Base-by-base conservation (phyloP, 2,888 invertebrate genomes). In the Sphaerophoria taeniata region DNA sequence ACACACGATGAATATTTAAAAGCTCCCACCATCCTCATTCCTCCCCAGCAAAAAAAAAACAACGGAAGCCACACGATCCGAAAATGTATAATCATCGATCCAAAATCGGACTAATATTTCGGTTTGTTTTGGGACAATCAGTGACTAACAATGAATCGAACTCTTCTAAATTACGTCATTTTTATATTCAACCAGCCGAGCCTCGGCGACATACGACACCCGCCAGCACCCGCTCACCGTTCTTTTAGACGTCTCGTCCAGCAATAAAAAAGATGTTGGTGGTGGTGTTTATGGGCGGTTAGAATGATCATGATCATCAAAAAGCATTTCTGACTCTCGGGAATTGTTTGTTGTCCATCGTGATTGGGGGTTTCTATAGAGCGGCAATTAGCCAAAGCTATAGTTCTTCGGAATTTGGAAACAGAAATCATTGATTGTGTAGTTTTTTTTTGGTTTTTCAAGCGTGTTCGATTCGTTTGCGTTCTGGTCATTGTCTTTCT, bases 31-130 rank as follows among this genome's bases (percentile, higher is more conserved):
- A 1, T 24, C 24, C 24, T 24, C 12, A 43, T 43, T 43, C 12
- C 2, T 43, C 3, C 12, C 3, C 12, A 11, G 9, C 9, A 43
- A 55, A 56, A 43, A 72, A 80, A 73, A 39, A 56, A 31, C 49
- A 85, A 80, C 84, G 84, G 84, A 85, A 85, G 80, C 80, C 75
- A 53, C 75, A 53, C 60, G 24, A 65, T 39, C 60, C 43, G 12
- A 43, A 24, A 60, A 60, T 43, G 33, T 45, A 71, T 47, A 70
- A 80, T 75, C 71, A 61, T 47, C 67, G 61, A 58, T 33, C 84
- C 80, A 69, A 85, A 80, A 72, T 80, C 84, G 80, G 69, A 73
- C 80, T 70, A 80, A 76, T 85, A 85, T 51, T 85, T 85, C 72
- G 84, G 67, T 76, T 85, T 60, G 24, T 80, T 47, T 80, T 16